Conservation (phyloP, 2,113 vertebrate genomes). For the Marmota monax region DNA sequence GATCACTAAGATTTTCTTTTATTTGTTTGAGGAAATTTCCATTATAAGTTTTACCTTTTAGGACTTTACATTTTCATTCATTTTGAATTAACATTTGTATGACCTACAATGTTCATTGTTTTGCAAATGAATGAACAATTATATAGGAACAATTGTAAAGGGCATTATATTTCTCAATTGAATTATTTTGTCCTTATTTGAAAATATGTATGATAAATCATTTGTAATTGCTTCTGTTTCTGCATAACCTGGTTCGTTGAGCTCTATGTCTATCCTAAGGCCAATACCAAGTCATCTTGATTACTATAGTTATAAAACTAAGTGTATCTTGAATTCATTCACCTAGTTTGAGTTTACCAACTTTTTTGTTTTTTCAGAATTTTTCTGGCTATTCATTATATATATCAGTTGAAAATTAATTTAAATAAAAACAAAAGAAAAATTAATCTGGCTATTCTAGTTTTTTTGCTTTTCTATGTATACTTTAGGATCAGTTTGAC, state of each 20-base stretch:
- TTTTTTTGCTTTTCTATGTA: background rate
- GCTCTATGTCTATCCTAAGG: background rate
- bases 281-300: background rate
- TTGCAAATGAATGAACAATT: background rate
- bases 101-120: background rate
- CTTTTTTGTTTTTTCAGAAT: background rate
- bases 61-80: background rate
- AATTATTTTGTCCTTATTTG: slow-evolving; percentile 1
- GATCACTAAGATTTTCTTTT: background rate
- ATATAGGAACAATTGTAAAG: background rate
- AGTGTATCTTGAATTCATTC: background rate
- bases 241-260: background rate
- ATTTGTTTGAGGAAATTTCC: background rate
- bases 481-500: background rate
- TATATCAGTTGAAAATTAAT: background rate
- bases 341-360: background rate
- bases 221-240: background rate
- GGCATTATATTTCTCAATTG: background rate
- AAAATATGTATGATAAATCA: background rate
- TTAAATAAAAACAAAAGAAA: background rate
- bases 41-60: slow-evolving; percentile 23
- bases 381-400: background rate
- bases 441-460: background rate
- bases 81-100: slow-evolving; percentile 36
- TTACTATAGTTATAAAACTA: background rate